phyloP scores from a whole-genome alignment of 92 coral and sea anemone species.

The Umimayanthus kanabou region DNA sequence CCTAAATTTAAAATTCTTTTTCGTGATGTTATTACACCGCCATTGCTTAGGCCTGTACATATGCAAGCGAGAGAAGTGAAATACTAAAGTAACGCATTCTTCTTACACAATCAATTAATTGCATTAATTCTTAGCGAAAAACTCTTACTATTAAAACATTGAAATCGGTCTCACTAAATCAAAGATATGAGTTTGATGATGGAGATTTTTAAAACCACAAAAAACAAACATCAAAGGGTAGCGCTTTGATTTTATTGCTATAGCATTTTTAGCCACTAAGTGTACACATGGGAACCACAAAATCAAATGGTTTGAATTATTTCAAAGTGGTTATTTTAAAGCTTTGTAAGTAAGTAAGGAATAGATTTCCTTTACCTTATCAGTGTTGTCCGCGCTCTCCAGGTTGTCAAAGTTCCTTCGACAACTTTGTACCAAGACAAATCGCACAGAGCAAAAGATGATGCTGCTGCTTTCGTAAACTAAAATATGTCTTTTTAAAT shows the following conservation, averaged over 20 bases:
- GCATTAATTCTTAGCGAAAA: not conserved
- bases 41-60: not conserved
- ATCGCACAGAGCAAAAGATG: not conserved
- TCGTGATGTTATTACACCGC: not conserved
- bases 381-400: not conserved
- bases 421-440: not conserved
- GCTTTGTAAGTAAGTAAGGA: too few species aligned
- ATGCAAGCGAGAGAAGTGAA: not conserved
- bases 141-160: not conserved
- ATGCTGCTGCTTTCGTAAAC: not conserved
- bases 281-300: not conserved
- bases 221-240: not conserved
- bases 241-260: not conserved
- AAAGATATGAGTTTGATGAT: not conserved
- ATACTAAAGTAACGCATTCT: not conserved
- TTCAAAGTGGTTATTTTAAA: too few species aligned
- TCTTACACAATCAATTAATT: not conserved
- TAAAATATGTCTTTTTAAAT: slow-evolving; percentile 1
- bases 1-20: not conserved
- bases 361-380: not conserved
- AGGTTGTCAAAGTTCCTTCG: not conserved
- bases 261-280: not conserved
- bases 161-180: not conserved
- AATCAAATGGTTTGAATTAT: not conserved
- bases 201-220: not conserved